A percentile compares a stretch with the other conserved stretches of the same genome.
Evolutionary conservation across 2,888 invertebrate genomes (phyloP).

Genomic region (Quadroppia sp.): DNA sequence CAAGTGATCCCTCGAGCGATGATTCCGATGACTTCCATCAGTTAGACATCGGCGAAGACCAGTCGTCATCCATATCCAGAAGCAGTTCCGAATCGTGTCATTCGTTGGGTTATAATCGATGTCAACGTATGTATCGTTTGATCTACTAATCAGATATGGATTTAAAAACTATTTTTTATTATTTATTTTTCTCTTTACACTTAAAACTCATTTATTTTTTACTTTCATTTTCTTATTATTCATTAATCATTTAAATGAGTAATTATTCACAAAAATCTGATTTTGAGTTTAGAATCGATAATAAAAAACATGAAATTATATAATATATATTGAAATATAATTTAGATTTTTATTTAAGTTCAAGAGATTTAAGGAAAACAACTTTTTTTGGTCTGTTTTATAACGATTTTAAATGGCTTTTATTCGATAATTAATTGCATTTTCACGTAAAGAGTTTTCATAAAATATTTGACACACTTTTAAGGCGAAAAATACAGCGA

Average conservation of each 20-base stretch:
- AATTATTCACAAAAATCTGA: constrained; percentile 7
- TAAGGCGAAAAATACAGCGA: too few species aligned
- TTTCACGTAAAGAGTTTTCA: background rate
- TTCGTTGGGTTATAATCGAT: constrained; percentile 31
- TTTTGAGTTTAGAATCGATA: background rate
- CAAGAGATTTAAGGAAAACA: background rate
- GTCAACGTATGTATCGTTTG: background rate
- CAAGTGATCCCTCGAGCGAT: constrained; percentile 40
- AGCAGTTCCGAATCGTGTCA: constrained; percentile 41
- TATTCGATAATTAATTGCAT: background rate
- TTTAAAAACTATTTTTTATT: background rate
- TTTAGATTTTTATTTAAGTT: background rate
- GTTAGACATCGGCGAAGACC: constrained; percentile 36
- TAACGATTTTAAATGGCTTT: background rate
- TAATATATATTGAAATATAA: background rate
- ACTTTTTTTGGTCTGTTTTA: background rate
- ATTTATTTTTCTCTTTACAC: too few species aligned
- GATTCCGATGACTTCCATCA: constrained; percentile 41
- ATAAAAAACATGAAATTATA: too few species aligned
- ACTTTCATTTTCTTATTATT: too few species aligned
- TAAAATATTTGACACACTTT: background rate
- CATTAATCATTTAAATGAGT: background rate
- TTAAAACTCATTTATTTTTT: too few species aligned
- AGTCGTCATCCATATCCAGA: constrained; percentile 40
- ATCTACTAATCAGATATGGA: background rate